Conservation (phyloP, 2,113 vertebrate genomes). For the Phycodurus eques region DNA sequence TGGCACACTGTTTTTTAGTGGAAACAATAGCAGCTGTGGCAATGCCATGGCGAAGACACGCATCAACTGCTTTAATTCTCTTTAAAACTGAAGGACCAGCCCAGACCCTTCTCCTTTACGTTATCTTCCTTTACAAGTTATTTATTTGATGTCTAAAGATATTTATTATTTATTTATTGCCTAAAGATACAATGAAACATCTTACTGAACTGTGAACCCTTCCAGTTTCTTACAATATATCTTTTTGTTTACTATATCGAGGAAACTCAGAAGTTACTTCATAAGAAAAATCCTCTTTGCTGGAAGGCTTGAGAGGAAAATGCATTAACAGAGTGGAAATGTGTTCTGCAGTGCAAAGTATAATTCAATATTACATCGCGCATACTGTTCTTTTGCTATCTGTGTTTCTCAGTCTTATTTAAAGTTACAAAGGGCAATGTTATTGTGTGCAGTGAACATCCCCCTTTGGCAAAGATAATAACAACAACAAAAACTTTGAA, state of each 20-base stretch:
- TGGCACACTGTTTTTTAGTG: neutral
- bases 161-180: too few relatives aligned
- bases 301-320: neutral
- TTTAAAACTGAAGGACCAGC: neutral
- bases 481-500: neutral
- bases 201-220: neutral
- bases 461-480: neutral
- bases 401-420: neutral
- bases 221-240: neutral
- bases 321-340: neutral
- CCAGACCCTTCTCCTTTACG: neutral
- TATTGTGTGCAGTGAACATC: neutral
- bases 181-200: too few relatives aligned
- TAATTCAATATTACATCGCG: neutral
- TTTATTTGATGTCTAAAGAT: neutral
- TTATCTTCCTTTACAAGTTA: neutral
- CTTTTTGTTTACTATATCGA: neutral
- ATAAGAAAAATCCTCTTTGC: neutral
- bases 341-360: neutral
- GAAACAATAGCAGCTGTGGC: neutral
- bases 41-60: neutral
- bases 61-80: neutral
- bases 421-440: neutral
- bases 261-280: neutral
- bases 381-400: neutral